phyloP scores from a whole-genome alignment of 2,113 vertebrate species.

The Cyanistes caeruleus region DNA sequence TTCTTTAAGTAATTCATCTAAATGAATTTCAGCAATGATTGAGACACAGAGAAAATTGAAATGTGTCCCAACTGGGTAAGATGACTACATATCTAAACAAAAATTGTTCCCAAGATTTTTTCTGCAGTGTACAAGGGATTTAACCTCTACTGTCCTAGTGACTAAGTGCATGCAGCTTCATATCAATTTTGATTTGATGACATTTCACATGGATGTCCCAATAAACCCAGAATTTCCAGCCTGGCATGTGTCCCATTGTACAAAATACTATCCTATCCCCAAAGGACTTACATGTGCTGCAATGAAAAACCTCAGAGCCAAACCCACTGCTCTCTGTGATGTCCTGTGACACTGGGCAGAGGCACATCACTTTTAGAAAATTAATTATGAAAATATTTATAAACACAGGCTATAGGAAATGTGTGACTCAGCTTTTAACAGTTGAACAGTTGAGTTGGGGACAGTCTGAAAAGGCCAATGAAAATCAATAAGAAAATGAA shows the following conservation, averaged over 20 bases:
- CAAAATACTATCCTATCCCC: background rate
- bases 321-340: background rate
- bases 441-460: background rate
- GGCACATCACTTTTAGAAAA: background rate
- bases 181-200: background rate
- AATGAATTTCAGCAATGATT: background rate
- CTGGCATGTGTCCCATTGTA: background rate
- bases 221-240: background rate
- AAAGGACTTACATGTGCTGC: background rate
- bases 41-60: background rate
- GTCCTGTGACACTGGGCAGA: background rate
- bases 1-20: background rate
- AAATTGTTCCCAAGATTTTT: background rate
- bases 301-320: background rate
- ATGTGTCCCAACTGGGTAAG: background rate
- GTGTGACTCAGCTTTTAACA: background rate
- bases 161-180: background rate
- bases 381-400: background rate
- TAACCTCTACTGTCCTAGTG: background rate
- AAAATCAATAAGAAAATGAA: background rate
- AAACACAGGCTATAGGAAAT: background rate
- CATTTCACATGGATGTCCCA: background rate
- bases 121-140: background rate
- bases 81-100: background rate
- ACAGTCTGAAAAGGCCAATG: background rate